Evolutionary conservation across 2,888 invertebrate species (phyloP).

Genomic region (Drosophila koepferae): DNA sequence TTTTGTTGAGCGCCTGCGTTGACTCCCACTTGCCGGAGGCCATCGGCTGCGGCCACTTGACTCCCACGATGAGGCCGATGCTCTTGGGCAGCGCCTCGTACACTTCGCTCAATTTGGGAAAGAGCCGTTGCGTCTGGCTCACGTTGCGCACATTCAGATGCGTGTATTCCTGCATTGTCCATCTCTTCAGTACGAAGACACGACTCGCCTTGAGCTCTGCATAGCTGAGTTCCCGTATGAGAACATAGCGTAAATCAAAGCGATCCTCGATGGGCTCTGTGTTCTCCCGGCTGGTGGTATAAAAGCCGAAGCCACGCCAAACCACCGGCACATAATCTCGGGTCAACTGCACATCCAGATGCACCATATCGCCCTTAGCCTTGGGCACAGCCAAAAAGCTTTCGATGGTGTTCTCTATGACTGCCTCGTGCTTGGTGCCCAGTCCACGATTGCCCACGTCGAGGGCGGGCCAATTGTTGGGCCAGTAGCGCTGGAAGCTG

Average conservation of each 20-base stretch:
- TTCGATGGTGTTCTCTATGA: constrained; percentile 95
- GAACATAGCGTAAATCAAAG: constrained; percentile 94
- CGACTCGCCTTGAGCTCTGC: constrained; percentile 95
- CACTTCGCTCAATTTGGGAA: constrained; percentile 94
- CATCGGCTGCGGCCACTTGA: constrained; percentile 97
- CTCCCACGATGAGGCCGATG: constrained; percentile 97
- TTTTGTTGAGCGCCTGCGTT: constrained; percentile 93
- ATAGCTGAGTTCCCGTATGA: constrained; percentile 95
- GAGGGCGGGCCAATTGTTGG: constrained; percentile 92
- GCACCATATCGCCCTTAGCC: constrained; percentile 97
- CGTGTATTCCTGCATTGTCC: constrained; percentile 88
- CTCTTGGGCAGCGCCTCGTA: constrained; percentile 91
- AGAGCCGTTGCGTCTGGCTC: constrained; percentile 89
- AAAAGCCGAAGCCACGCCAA: constrained; percentile 95
- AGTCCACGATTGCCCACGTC: constrained; percentile 98
- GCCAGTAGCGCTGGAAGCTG: constrained; percentile 94
- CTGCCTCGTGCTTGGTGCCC: constrained; percentile 90
- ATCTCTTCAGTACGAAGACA: constrained; percentile 91
- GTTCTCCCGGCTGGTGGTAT: constrained; percentile 87
- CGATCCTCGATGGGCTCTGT: constrained; percentile 88
- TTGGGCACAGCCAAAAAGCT: constrained; percentile 95
- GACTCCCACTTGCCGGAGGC: constrained; percentile 93
- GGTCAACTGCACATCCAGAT: constrained; percentile 98
- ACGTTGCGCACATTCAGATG: constrained; percentile 91
- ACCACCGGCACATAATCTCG: constrained; percentile 97